phyloP scores from a whole-genome alignment of 2,113 vertebrate species.

The Azemiops feae region DNA sequence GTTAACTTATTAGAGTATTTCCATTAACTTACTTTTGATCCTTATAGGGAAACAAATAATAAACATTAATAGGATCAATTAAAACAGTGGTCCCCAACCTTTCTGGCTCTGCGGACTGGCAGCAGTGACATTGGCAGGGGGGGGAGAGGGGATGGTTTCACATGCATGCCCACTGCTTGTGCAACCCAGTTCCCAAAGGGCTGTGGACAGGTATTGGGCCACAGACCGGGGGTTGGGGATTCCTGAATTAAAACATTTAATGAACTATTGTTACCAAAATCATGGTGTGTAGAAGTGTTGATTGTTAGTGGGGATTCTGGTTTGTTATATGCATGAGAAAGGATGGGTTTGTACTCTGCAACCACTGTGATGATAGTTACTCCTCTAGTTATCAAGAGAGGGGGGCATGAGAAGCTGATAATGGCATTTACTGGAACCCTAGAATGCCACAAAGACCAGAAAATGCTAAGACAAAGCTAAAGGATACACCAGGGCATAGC shows the following conservation, averaged over 20 bases:
- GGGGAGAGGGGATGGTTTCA: too few species aligned
- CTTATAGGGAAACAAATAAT: neutral
- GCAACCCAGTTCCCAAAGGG: too few species aligned
- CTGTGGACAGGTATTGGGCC: too few species aligned
- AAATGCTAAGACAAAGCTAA: neutral
- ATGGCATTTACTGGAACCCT: neutral
- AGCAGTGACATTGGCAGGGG: too few species aligned
- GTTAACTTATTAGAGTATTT: neutral
- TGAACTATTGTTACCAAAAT: neutral
- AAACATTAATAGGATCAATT: neutral
- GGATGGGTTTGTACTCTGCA: neutral
- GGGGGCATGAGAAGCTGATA: neutral
- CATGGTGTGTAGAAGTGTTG: neutral
- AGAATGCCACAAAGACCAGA: neutral
- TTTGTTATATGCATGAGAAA: neutral
- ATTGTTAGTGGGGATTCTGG: neutral
- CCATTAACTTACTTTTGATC: neutral
- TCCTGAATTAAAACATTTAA: neutral
- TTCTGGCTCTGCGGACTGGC: too few species aligned
- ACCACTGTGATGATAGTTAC: neutral
- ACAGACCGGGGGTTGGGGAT: too few species aligned
- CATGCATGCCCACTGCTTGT: too few species aligned
- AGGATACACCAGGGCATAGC: neutral
- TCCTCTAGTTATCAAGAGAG: neutral
- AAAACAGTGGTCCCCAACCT: neutral